A percentile compares a stretch with the other conserved stretches of the same genome.
These are phyloP conservation scores for Cichlasoma orientale DNA, from an alignment of 2,797 vertebrate species.

Conservation along the genomic window DNA sequence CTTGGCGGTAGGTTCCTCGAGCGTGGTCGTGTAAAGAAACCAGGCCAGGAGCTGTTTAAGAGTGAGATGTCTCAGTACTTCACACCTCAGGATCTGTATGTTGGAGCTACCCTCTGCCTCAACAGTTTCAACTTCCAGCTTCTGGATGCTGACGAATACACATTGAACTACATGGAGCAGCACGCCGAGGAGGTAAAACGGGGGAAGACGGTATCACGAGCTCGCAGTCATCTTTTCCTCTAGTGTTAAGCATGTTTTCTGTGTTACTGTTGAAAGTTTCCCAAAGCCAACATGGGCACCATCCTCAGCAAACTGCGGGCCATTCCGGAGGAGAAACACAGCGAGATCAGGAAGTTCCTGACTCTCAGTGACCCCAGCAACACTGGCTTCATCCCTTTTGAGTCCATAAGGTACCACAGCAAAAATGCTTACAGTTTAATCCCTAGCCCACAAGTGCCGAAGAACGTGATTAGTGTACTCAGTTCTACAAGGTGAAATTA, in stretches of 20 bases:
- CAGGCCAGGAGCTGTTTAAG: slow-evolving; percentile 89
- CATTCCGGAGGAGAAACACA: slow-evolving; percentile 71
- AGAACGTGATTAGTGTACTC: background rate
- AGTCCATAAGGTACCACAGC: slow-evolving; percentile 82
- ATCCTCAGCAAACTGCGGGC: slow-evolving; percentile 86
- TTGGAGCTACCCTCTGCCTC: slow-evolving; percentile 86
- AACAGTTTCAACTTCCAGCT: slow-evolving; percentile 84
- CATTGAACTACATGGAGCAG: slow-evolving; percentile 90
- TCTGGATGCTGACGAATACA: slow-evolving; percentile 89
- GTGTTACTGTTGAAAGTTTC: slow-evolving; percentile 79
- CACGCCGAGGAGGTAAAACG: slow-evolving; percentile 86
- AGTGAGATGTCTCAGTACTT: slow-evolving; percentile 86
- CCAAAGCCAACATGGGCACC: slow-evolving; percentile 76
- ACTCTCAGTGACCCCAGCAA: slow-evolving; percentile 71
- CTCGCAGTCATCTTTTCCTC: background rate
- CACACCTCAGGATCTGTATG: slow-evolving; percentile 84
- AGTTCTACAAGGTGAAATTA: background rate
- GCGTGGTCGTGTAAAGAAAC: slow-evolving; percentile 87
- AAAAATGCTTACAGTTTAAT: background rate
- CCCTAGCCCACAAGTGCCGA: background rate
- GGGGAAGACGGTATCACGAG: background rate
- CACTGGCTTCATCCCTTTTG: slow-evolving; percentile 80
- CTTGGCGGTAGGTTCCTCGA: slow-evolving; percentile 87
- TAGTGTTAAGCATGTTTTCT: slow-evolving; percentile 14
- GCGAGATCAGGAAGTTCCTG: slow-evolving; percentile 85